Conservation (phyloP, 2,797 vertebrate species). For the Eutrigla gurnardus region DNA sequence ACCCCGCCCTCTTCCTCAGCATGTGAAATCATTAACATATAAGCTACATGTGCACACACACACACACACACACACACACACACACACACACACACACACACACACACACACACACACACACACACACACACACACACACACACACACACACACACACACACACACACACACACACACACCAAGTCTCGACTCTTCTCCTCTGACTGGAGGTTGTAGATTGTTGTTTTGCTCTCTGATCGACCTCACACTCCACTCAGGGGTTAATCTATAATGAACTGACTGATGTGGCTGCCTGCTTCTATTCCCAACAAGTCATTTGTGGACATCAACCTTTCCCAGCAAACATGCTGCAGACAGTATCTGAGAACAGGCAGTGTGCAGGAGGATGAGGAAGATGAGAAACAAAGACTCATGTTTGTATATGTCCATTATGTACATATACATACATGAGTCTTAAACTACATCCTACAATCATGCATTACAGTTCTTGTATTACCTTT, state of each 20-base stretch:
- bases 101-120: neutral
- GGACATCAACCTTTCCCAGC: slow-evolving; percentile 48
- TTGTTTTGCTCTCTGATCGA: slow-evolving; percentile 64
- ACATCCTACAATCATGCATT: neutral
- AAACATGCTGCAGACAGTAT: slow-evolving; percentile 31
- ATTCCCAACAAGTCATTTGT: slow-evolving; percentile 66
- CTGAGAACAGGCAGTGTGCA: slow-evolving; percentile 10
- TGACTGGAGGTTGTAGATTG: slow-evolving; percentile 47
- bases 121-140: slow-evolving; percentile 5
- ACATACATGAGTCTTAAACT: neutral
- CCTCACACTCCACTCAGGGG: slow-evolving; percentile 55
- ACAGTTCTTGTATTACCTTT: neutral
- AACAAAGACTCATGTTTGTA: too few relatives aligned
- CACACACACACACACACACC: slow-evolving; percentile 11
- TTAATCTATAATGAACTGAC: slow-evolving; percentile 75
- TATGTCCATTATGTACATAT: too few relatives aligned
- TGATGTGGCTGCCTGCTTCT: slow-evolving; percentile 46
- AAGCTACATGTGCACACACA: neutral
- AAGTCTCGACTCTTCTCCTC: slow-evolving; percentile 10
- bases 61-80: slow-evolving; percentile 1
- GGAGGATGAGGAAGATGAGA: neutral
- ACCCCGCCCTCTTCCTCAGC: slow-evolving; percentile 22
- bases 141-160: neutral
- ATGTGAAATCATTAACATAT: slow-evolving; percentile 18
- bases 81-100: slow-evolving; percentile 1